Percentiles rank a stretch among this genome's conserved stretches.
Evolutionary conservation across 2,797 vertebrate genomes (phyloP).

Genomic region (Falco columbarius): DNA sequence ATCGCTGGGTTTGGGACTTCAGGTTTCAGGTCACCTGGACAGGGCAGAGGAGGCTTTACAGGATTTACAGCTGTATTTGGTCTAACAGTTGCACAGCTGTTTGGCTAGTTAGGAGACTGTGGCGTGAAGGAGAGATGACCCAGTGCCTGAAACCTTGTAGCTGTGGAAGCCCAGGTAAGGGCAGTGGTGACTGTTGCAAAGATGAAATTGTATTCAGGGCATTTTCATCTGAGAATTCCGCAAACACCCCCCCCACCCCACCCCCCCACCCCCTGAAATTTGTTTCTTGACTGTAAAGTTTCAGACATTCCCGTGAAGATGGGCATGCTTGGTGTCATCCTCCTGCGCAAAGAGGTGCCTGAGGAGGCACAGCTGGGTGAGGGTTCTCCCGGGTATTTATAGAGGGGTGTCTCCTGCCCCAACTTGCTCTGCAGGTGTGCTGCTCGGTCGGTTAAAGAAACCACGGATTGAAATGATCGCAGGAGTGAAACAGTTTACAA

Average conservation of each 20-base stretch:
- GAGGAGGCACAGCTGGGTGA: accelerated
- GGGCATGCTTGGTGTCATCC: accelerated
- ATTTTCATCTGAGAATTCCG: not conserved
- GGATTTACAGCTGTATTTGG: not conserved
- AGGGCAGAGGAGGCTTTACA: not conserved
- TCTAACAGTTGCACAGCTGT: not conserved
- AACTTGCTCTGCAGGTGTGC: conserved; percentile 67
- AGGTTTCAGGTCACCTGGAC: not conserved
- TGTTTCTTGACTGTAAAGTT: not conserved
- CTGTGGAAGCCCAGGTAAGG: not conserved
- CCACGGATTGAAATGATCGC: conserved; percentile 36
- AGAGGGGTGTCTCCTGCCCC: conserved; percentile 38
- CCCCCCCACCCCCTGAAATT: not conserved
- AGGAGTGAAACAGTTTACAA: conserved; percentile 69
- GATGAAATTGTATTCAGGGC: not conserved
- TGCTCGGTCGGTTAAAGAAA: conserved; percentile 68
- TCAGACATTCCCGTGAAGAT: not conserved
- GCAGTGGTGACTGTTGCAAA: not conserved
- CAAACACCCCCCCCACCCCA: too few species aligned
- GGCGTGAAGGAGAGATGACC: not conserved
- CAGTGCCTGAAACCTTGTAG: not conserved
- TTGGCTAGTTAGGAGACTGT: not conserved
- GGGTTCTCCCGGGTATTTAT: conserved; percentile 25
- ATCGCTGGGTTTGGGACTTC: accelerated
- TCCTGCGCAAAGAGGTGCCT: not conserved